Conservation (phyloP, 2,797 vertebrate species). For the Acanthis flammea region DNA sequence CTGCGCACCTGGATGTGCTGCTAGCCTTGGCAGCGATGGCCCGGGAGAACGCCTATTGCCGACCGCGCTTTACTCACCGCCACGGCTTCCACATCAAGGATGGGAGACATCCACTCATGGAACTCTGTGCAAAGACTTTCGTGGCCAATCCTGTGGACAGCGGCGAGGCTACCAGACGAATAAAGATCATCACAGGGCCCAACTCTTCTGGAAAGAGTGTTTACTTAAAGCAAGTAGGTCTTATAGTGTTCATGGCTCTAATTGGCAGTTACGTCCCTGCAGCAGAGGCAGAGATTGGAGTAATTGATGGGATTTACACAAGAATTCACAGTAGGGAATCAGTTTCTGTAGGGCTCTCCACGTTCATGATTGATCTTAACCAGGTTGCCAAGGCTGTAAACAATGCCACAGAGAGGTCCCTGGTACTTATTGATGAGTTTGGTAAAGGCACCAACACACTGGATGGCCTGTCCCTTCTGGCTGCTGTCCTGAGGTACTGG, state of each 20-base stretch:
- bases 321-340: constrained; percentile 94
- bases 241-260: constrained; percentile 96
- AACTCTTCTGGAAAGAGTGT: constrained; percentile 97
- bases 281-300: constrained; percentile 89
- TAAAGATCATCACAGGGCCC: constrained; percentile 93
- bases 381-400: constrained; percentile 94
- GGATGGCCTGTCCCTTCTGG: constrained; percentile 90
- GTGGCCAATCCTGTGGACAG: constrained; percentile 89
- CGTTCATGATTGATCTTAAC: constrained; percentile 97
- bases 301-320: constrained; percentile 91
- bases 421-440: constrained; percentile 97
- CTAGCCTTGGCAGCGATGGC: constrained; percentile 88
- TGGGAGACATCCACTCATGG: constrained; percentile 93
- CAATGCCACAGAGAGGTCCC: constrained; percentile 87
- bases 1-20: constrained; percentile 91
- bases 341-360: constrained; percentile 93
- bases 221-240: constrained; percentile 94
- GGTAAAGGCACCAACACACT: constrained; percentile 97
- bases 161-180: constrained; percentile 77
- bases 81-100: constrained; percentile 83
- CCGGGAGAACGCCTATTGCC: constrained; percentile 87
- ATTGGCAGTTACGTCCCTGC: constrained; percentile 95
- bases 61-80: constrained; percentile 79
- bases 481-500: constrained; percentile 89
- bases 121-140: constrained; percentile 89